phyloP scores from a whole-genome alignment of 1,140 invertebrate genomes.

The Procambarus virginalis region DNA sequence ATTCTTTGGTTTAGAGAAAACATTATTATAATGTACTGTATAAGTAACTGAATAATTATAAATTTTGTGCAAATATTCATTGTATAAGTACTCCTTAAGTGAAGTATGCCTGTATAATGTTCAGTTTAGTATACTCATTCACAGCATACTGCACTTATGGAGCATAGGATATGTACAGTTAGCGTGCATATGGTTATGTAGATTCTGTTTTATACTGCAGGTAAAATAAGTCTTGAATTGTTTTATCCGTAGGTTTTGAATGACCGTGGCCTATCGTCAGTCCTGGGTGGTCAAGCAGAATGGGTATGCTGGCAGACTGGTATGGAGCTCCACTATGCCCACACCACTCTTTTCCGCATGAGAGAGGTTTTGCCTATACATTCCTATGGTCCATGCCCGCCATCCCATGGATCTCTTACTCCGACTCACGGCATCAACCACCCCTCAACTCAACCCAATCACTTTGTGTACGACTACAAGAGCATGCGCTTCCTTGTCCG shows the following conservation, averaged over 20 bases:
- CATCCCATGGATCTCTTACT: slow-evolving; percentile 13
- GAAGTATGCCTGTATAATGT: too few relatives aligned
- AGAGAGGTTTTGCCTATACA: slow-evolving; percentile 82
- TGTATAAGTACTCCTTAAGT: too few relatives aligned
- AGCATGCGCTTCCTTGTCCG: slow-evolving; percentile 72
- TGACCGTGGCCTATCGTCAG: slow-evolving; percentile 78
- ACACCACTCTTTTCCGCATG: slow-evolving; percentile 86
- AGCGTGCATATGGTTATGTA: too few relatives aligned
- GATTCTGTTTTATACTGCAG: too few relatives aligned
- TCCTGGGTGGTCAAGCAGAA: slow-evolving; percentile 80
- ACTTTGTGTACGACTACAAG: slow-evolving; percentile 72
- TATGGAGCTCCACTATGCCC: slow-evolving; percentile 88
- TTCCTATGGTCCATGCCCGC: background rate
- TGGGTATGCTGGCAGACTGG: slow-evolving; percentile 98
- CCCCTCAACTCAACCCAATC: slow-evolving; percentile 18
- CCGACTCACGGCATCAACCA: slow-evolving; percentile 23
- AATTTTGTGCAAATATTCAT: too few relatives aligned
- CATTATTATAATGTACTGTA: too few relatives aligned
- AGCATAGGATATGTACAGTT: too few relatives aligned
- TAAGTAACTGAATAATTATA: too few relatives aligned
- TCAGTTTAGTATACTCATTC: too few relatives aligned
- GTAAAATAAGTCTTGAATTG: too few relatives aligned
- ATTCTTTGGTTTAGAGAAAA: too few relatives aligned
- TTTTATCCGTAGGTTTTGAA: slow-evolving; percentile 76
- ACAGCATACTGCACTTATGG: too few relatives aligned